These are phyloP conservation scores for Coendou prehensilis DNA, from an alignment of 2,797 vertebrate species.

Conservation along the genomic window DNA sequence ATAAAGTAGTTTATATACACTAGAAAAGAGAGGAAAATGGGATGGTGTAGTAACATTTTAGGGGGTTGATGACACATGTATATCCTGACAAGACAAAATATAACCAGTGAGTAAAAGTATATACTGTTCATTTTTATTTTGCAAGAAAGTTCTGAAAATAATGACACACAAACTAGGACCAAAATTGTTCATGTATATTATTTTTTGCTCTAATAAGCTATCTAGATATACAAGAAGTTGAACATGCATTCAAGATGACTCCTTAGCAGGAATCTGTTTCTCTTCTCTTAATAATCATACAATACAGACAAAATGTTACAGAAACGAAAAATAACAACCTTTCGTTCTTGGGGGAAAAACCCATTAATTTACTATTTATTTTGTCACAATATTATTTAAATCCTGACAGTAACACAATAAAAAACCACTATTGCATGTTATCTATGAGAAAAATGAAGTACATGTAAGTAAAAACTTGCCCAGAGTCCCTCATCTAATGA, in stretches of 20 bases:
- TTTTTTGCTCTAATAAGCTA: background rate
- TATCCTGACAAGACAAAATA: background rate
- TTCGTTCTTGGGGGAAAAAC: background rate
- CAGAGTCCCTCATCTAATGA: background rate
- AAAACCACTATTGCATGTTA: background rate
- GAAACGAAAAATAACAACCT: background rate
- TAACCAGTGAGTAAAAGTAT: background rate
- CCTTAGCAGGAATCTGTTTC: background rate
- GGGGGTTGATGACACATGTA: background rate
- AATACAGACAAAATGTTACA: background rate
- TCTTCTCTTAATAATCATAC: background rate
- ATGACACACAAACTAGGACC: background rate
- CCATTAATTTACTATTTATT: background rate
- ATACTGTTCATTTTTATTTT: conserved; percentile 3
- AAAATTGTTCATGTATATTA: background rate
- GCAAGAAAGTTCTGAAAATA: conserved; percentile 3
- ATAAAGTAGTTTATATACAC: background rate
- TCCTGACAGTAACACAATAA: background rate
- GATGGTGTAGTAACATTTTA: background rate
- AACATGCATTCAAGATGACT: background rate
- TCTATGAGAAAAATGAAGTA: background rate
- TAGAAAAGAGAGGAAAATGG: background rate
- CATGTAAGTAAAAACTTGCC: background rate
- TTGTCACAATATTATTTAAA: conserved; percentile 1
- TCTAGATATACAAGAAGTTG: background rate